Conservation (phyloP, 2,888 invertebrate species). For the Mycalesis mineus region DNA sequence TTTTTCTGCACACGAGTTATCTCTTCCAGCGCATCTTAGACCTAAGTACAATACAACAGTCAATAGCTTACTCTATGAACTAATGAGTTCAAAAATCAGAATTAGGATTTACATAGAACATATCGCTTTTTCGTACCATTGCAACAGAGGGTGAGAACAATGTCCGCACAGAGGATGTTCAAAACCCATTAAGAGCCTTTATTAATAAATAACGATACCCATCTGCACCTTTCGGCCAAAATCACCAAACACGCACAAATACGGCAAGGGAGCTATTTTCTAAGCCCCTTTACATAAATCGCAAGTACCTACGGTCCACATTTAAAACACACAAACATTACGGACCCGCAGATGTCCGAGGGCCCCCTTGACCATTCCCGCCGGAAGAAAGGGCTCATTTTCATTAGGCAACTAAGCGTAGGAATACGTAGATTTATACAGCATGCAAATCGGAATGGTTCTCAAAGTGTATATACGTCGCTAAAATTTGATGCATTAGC, state of each 20-base stretch:
- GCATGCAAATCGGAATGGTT: constrained; percentile 38
- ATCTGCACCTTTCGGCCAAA: constrained; percentile 35
- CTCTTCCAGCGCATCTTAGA: no score
- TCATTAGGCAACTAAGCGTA: constrained; percentile 68
- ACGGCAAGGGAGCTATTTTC: constrained; percentile 53
- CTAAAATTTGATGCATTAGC: no score
- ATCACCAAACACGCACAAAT: constrained; percentile 58
- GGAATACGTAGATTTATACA: constrained; percentile 63
- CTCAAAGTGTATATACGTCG: constrained; percentile 45
- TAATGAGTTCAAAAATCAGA: no score
- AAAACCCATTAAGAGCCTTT: constrained; percentile 1
- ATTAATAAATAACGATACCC: constrained; percentile 18
- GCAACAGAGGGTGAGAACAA: background rate
- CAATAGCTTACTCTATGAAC: no score
- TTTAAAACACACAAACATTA: constrained; percentile 65
- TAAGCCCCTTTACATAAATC: constrained; percentile 73
- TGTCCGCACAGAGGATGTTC: background rate
- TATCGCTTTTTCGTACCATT: background rate
- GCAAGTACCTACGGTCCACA: constrained; percentile 63
- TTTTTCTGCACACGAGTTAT: no score
- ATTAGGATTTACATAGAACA: no score
- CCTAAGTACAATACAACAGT: no score
- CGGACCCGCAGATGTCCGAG: constrained; percentile 49
- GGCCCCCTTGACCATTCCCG: constrained; percentile 54
- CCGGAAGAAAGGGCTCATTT: constrained; percentile 75